phyloP scores from a whole-genome alignment of 2,113 vertebrate species.

The Hydrolagus affinis region DNA sequence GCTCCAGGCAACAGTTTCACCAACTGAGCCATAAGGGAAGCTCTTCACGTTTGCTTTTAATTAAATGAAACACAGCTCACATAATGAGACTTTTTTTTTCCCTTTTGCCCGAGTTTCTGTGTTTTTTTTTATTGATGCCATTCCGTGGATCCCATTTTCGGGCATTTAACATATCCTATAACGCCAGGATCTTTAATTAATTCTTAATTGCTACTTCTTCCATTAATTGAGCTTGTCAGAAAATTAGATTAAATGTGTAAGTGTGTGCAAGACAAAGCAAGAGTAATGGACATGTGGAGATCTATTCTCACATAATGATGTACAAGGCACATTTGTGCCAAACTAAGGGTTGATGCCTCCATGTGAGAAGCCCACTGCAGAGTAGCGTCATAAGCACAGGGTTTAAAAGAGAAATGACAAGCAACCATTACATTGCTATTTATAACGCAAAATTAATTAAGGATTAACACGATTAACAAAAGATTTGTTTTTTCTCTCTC shows the following conservation, averaged over 20 bases:
- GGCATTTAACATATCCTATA: conserved; percentile 31
- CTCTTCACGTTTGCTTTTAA: not conserved
- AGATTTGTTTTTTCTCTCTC: not conserved
- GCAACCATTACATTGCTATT: conserved; percentile 23
- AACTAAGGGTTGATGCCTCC: conserved; percentile 30
- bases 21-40: too few relatives aligned
- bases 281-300: conserved; percentile 30
- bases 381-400: conserved; percentile 14
- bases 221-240: conserved; percentile 32
- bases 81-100: conserved; percentile 20
- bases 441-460: conserved; percentile 28
- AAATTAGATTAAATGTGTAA: conserved; percentile 33
- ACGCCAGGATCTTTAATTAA: conserved; percentile 32
- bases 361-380: conserved; percentile 28
- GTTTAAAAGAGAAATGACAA: conserved; percentile 17
- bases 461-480: conserved; percentile 10
- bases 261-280: conserved; percentile 31
- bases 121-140: conserved; percentile 27
- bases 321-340: conserved; percentile 32
- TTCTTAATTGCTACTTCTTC: conserved; percentile 32
- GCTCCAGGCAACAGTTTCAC: too few relatives aligned
- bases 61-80: conserved; percentile 27
- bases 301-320: conserved; percentile 32
- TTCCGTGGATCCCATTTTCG: conserved; percentile 28
- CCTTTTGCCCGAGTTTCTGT: conserved; percentile 17